Evolutionary conservation across 2,113 vertebrate species (phyloP).

Genomic region (Motacilla tschutschensis): DNA sequence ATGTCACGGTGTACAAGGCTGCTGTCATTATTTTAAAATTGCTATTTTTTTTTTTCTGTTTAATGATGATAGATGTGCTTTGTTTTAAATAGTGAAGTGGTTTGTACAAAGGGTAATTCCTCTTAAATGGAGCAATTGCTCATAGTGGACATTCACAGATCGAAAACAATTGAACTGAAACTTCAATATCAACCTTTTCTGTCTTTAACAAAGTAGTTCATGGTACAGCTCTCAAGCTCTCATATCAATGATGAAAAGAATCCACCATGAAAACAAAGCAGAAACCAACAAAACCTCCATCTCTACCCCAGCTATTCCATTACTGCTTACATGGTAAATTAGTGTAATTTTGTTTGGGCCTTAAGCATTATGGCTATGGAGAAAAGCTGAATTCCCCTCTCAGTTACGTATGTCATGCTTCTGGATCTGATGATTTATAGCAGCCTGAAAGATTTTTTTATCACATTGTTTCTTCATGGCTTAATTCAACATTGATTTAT

Average conservation of each 20-base stretch:
- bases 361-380: conserved; percentile 25
- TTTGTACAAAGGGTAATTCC: conserved; percentile 81
- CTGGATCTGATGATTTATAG: conserved; percentile 61
- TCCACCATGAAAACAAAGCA: conserved; percentile 18
- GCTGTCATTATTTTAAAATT: conserved; percentile 63
- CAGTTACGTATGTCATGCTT: conserved; percentile 24
- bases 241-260: background rate
- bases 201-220: conserved; percentile 74
- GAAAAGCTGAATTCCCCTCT: conserved; percentile 51
- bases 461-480: conserved; percentile 61
- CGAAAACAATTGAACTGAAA: conserved; percentile 80
- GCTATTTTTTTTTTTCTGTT: conserved; percentile 54
- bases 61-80: conserved; percentile 83
- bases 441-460: conserved; percentile 57
- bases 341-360: conserved; percentile 48
- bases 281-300: conserved; percentile 11
- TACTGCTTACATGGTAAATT: conserved; percentile 47
- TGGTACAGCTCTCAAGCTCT: background rate
- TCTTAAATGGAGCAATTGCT: conserved; percentile 82
- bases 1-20: background rate
- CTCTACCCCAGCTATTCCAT: conserved; percentile 3
- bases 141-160: conserved; percentile 76
- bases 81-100: conserved; percentile 84
- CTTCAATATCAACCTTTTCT: conserved; percentile 75
- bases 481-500: conserved; percentile 72